Evolutionary conservation across 2,113 vertebrate species (phyloP).

Genomic region (Poecilia latipinna): DNA sequence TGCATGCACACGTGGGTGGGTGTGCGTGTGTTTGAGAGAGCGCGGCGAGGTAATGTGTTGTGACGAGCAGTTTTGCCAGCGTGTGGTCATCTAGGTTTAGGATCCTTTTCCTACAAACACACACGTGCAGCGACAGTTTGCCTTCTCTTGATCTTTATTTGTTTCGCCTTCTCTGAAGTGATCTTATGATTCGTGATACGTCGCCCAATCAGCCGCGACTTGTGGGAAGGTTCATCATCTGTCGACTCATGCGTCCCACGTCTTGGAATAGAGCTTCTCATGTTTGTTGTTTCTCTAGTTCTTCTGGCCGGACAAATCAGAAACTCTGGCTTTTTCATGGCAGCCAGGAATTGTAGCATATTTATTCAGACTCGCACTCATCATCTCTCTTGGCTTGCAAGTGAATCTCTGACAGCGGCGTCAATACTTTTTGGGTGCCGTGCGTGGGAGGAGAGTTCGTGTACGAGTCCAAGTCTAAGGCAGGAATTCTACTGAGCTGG

Average conservation of each 20-base stretch:
- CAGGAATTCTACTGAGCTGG: slow-evolving; percentile 30
- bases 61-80: slow-evolving; percentile 59
- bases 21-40: slow-evolving; percentile 18
- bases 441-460: slow-evolving; percentile 2
- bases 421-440: neutral
- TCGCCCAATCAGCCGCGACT: slow-evolving; percentile 55
- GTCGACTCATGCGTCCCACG: slow-evolving; percentile 58
- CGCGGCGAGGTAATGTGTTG: slow-evolving; percentile 49
- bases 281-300: slow-evolving; percentile 52
- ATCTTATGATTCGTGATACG: slow-evolving; percentile 56
- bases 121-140: neutral
- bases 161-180: slow-evolving; percentile 25
- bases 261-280: slow-evolving; percentile 60
- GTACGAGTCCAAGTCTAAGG: slow-evolving; percentile 12
- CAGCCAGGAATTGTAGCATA: neutral
- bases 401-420: neutral
- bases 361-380: neutral
- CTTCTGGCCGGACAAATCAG: neutral
- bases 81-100: slow-evolving; percentile 43
- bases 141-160: slow-evolving; percentile 29
- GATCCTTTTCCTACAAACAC: slow-evolving; percentile 24
- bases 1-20: slow-evolving; percentile 25
- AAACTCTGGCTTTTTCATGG: slow-evolving; percentile 1
- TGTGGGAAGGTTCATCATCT: slow-evolving; percentile 63
- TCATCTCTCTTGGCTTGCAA: neutral